Base-by-base conservation (phyloP, 2,888 invertebrate species). In the Craniophora ligustri region DNA sequence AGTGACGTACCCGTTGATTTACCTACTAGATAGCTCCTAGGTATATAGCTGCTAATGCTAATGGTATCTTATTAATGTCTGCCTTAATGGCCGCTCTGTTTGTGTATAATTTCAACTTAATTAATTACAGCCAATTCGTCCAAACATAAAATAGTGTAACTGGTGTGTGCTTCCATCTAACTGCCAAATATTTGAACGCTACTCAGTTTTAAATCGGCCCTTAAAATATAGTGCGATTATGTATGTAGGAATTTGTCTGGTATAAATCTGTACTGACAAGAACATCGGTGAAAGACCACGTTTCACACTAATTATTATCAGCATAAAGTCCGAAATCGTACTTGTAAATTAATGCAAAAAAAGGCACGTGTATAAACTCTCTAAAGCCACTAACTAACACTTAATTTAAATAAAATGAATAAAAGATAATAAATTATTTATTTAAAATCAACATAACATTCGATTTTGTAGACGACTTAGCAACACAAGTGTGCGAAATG, bases 1-100 rank as follows among this genome's bases (percentile, higher is more conserved):
- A 46, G 51, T 73, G 70, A 54, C 67, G 63, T 65, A 54, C 64
- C 67, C 58, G 38, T 60, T 71, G 75, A 75, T 79, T 79, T 76
- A 26, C 26, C 26, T n/a, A 78, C 69, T 51, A 53, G 42, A 46
- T 65, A 53, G 65, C 2, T 74, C 65, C 67, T 57, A 54, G 19
- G 51, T 62, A 56, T 8, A 38, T n/a, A n/a, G n/a, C n/a, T n/a
- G n/a, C n/a, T n/a, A 28, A 45, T 46, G 65, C 34, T 74, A 62
- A 66, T 58, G 55, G 58, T 60, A 49, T 44, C 55, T 56, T 54
- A 56, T 59, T 54, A 51, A 36, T 50, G 30, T 57, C 3, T 35
- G 34, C 50, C 26, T 18, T 62, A 47, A 48, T 57, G 32, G 46
- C 31, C 6, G 11, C 8, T 10, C 13, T 42, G 69, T 50, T 46